Conservation (phyloP, 2,888 invertebrate species). For the Copidosoma aretas region DNA sequence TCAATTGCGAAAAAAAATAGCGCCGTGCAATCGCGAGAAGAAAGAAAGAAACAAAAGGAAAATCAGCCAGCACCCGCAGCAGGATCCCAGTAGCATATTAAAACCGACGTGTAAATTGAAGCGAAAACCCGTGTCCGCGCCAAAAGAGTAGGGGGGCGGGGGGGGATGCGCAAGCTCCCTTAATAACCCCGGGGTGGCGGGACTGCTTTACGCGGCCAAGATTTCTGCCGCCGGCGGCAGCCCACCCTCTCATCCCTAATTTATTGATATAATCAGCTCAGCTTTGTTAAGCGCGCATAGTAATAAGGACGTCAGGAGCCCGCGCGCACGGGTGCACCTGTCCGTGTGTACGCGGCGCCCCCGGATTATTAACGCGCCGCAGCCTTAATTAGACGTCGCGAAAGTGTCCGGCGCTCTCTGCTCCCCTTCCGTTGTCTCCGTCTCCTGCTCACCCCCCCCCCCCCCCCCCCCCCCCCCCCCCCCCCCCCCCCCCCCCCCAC, state of each 20-base stretch:
- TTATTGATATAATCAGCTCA: conserved; percentile 61
- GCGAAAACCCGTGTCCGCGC: conserved; percentile 30
- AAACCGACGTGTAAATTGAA: conserved; percentile 38
- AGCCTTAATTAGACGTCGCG: conserved; percentile 52
- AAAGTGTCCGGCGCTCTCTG: not conserved
- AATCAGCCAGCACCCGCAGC: not conserved
- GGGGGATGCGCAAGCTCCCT: conserved; percentile 5
- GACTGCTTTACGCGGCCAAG: conserved; percentile 23
- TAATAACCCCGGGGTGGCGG: conserved; percentile 18
- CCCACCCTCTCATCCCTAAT: conserved; percentile 49
- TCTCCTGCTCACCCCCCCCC: not conserved
- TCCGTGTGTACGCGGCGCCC: conserved; percentile 10
- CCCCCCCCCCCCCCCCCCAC: too few relatives aligned
- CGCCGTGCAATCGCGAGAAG: too few relatives aligned
- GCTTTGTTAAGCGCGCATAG: conserved; percentile 56
- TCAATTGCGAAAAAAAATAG: too few relatives aligned
- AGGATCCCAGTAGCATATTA: conserved; percentile 16
- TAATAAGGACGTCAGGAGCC: conserved; percentile 48
- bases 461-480: not conserved
- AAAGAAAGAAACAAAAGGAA: not conserved
- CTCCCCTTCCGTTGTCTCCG: conserved; percentile 19
- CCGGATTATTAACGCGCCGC: conserved; percentile 51
- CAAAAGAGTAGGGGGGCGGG: not conserved
- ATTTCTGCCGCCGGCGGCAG: conserved; percentile 19
- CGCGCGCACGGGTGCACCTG: not conserved